These are phyloP conservation scores for Anorthoa munda DNA, from an alignment of 2,888 invertebrate species.

Conservation along the genomic window DNA sequence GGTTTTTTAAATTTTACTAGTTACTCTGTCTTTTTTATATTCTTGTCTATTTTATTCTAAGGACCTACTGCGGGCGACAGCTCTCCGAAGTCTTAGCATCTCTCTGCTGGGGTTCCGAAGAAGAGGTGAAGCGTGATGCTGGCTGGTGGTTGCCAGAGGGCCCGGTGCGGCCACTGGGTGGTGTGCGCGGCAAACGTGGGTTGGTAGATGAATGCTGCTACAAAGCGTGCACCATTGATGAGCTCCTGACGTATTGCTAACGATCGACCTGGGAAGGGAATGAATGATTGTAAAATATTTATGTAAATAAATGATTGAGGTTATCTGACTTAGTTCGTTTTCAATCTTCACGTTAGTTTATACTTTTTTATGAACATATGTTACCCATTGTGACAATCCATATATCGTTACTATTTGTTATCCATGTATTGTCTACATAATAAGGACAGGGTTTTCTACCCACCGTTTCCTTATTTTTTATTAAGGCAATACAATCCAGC, in stretches of 20 bases:
- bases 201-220: slow-evolving; percentile 71
- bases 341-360: not conserved
- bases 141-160: slow-evolving; percentile 33
- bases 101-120: slow-evolving; percentile 41
- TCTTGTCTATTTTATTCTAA: not conserved
- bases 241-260: slow-evolving; percentile 66
- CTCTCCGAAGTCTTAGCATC: slow-evolving; percentile 37
- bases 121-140: slow-evolving; percentile 46
- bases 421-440: too few relatives aligned
- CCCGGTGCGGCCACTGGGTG: slow-evolving; percentile 22
- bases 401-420: too few relatives aligned
- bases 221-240: slow-evolving; percentile 67
- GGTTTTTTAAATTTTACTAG: too few relatives aligned
- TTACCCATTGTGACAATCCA: not conserved
- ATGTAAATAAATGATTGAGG: slow-evolving; percentile 31
- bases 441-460: too few relatives aligned
- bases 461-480: too few relatives aligned
- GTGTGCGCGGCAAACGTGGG: slow-evolving; percentile 60
- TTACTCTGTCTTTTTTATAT: not conserved
- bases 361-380: not conserved
- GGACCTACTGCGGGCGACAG: slow-evolving; percentile 49
- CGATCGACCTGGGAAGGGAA: not conserved
- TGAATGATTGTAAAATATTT: slow-evolving; percentile 3
- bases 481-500: too few relatives aligned
- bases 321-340: not conserved